A percentile compares a stretch with the other conserved stretches of the same genome.
These are phyloP conservation scores for Eutrigla gurnardus DNA, from an alignment of 2,797 vertebrate species.

Conservation along the genomic window DNA sequence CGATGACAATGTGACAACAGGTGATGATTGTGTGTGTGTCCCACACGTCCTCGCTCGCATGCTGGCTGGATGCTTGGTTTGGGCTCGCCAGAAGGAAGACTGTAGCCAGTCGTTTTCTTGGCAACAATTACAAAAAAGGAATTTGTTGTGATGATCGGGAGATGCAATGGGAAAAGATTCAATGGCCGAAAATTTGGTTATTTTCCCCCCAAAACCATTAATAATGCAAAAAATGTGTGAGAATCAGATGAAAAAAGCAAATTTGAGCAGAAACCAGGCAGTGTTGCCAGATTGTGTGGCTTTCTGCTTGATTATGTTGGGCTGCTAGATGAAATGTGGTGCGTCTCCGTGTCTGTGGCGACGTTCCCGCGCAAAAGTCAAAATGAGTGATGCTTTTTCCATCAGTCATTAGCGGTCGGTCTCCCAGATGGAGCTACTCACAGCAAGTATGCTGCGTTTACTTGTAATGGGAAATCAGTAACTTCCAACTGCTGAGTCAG, in stretches of 20 bases:
- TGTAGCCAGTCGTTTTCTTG: not conserved
- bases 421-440: too few species aligned
- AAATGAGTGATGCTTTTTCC: too few species aligned
- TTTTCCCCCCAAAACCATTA: too few species aligned
- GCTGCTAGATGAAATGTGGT: too few species aligned
- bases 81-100: not conserved
- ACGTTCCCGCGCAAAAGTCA: too few species aligned
- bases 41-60: constrained; percentile 4
- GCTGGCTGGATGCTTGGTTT: constrained; percentile 19
- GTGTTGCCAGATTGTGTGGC: too few species aligned
- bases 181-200: not conserved
- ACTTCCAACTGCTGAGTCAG: too few species aligned
- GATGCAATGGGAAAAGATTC: not conserved
- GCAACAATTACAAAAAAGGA: not conserved
- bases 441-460: too few species aligned
- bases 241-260: not conserved
- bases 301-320: too few species aligned
- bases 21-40: constrained; percentile 40
- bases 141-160: not conserved
- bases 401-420: too few species aligned
- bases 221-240: not conserved
- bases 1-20: constrained; percentile 39
- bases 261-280: not conserved
- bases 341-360: too few species aligned
- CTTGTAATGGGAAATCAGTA: too few species aligned